Evolutionary conservation across 2,113 vertebrate species (phyloP).

Genomic region (Oenanthe oenanthe): DNA sequence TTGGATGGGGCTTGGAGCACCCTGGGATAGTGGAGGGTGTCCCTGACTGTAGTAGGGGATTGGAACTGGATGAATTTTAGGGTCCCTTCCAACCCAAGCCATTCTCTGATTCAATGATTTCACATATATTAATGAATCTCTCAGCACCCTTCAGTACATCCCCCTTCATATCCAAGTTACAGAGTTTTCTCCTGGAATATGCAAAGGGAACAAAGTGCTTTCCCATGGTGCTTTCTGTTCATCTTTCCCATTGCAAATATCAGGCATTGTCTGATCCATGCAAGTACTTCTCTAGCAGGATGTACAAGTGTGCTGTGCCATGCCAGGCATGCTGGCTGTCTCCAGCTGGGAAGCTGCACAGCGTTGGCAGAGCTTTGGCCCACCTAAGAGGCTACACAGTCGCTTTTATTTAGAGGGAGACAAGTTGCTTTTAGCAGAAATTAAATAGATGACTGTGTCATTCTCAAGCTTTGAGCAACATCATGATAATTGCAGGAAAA

Average conservation of each 20-base stretch:
- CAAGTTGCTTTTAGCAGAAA: not conserved
- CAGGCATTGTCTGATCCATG: not conserved
- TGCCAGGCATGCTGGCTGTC: not conserved
- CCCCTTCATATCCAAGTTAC: not conserved
- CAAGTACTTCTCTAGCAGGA: not conserved
- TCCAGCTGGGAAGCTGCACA: not conserved
- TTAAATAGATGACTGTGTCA: not conserved
- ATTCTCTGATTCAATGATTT: not conserved
- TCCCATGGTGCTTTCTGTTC: not conserved
- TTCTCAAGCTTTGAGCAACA: not conserved
- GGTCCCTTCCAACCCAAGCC: not conserved
- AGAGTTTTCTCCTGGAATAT: not conserved
- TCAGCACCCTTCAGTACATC: not conserved
- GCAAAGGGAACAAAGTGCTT: not conserved
- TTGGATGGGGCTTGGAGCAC: not conserved
- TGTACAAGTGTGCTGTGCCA: not conserved
- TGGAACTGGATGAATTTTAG: not conserved
- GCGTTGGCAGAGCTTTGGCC: not conserved
- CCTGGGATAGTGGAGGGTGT: not conserved
- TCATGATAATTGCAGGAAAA: not conserved
- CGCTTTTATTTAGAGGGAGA: not conserved
- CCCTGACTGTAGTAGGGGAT: not conserved
- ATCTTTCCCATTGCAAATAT: not conserved
- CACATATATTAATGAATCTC: fast-evolving
- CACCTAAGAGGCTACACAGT: not conserved